These are phyloP conservation scores for Lepilemur ruficaudatus DNA, from an alignment of 2,797 vertebrate species.

Conservation along the genomic window DNA sequence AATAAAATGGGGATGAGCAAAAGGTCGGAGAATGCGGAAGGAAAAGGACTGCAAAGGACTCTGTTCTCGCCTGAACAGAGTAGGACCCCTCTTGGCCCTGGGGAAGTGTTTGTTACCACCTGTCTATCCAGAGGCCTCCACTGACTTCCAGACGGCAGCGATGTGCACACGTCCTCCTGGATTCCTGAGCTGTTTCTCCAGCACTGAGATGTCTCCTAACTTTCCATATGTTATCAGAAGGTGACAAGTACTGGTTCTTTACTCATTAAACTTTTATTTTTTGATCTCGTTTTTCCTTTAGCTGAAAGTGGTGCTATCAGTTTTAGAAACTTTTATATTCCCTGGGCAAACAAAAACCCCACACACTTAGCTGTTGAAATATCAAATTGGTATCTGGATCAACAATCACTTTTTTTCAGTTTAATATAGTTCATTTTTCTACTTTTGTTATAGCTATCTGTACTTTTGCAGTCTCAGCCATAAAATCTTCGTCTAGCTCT, in stretches of 20 bases:
- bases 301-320: constrained; percentile 85
- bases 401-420: background rate
- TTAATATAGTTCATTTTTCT: too few relatives aligned
- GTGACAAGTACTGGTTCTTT: constrained; percentile 75
- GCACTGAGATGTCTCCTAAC: constrained; percentile 74
- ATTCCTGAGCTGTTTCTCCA: constrained; percentile 50
- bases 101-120: constrained; percentile 49
- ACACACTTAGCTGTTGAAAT: background rate
- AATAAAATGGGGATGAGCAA: constrained; percentile 83
- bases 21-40: background rate
- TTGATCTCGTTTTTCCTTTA: constrained; percentile 38
- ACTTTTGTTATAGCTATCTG: too few relatives aligned
- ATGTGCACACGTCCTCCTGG: constrained; percentile 46
- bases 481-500: too few relatives aligned
- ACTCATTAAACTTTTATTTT: background rate
- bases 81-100: constrained; percentile 54
- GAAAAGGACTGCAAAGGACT: background rate
- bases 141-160: constrained; percentile 63
- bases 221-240: constrained; percentile 75
- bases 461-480: too few relatives aligned
- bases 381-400: constrained; percentile 6
- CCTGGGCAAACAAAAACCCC: constrained; percentile 51
- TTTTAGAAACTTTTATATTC: constrained; percentile 59
- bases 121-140: background rate
- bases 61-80: constrained; percentile 62